Conservation (phyloP, 2,888 invertebrate genomes). For the Peribatodes rhomboidaria region DNA sequence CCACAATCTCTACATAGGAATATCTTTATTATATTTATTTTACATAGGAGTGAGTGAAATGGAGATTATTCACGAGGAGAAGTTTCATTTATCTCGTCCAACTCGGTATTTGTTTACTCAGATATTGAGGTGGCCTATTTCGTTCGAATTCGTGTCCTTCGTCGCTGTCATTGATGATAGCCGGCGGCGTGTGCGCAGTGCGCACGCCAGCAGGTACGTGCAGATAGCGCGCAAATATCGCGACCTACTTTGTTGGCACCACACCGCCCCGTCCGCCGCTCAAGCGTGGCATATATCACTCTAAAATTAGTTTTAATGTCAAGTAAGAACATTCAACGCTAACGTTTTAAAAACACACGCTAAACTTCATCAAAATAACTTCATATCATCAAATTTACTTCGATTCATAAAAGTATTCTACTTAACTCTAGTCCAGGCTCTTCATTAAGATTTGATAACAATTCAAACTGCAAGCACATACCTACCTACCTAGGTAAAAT, state of each 20-base stretch:
- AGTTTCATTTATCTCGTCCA: conserved; percentile 49
- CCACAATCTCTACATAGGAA: conserved; percentile 13
- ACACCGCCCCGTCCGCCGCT: conserved; percentile 61
- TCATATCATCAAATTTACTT: not conserved
- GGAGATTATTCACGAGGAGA: conserved; percentile 51
- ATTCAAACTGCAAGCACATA: not conserved
- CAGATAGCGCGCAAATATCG: conserved; percentile 66
- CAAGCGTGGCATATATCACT: conserved; percentile 62
- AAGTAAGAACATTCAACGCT: conserved; percentile 51
- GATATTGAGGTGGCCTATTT: conserved; percentile 55
- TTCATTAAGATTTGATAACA: not conserved
- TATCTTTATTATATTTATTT: conserved; percentile 47
- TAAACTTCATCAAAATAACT: no score
- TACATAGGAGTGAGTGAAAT: conserved; percentile 37
- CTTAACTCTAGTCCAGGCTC: not conserved
- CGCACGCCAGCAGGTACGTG: conserved; percentile 53
- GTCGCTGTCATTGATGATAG: conserved; percentile 60
- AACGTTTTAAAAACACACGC: not conserved
- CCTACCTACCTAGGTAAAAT: no score
- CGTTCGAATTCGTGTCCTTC: conserved; percentile 57
- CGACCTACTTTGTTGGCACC: conserved; percentile 76
- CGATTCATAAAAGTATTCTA: not conserved
- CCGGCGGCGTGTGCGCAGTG: conserved; percentile 53
- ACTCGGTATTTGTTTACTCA: conserved; percentile 49
- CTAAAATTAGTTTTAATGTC: conserved; percentile 75